Evolutionary conservation across 2,797 vertebrate species (phyloP), one percentile per base, ranked within the genome.

Genomic region (Pogonophryne albipinna): DNA sequence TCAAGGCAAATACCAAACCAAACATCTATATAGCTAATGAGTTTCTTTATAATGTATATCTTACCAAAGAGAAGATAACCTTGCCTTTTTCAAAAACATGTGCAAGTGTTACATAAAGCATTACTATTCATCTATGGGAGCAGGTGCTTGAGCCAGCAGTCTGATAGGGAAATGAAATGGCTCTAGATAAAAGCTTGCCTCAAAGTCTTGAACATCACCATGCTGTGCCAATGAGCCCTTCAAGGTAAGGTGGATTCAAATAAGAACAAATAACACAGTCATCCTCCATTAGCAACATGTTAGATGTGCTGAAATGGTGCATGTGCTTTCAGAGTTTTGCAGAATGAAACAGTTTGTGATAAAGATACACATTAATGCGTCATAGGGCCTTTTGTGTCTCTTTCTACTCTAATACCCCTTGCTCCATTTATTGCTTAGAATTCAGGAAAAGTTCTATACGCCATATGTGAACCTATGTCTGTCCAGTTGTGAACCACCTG

Each of bases 211-310:
- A 71, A 69, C 19, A 56, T 52, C 51, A 63, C 46, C 71, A 41
- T 69, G 55, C 59, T 77, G 66, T 50, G 61, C 14, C 71, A 88
- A 86, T 87, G 80, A 88, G 34, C 79, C 83, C 72, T 87, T 51
- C 77, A 85, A 82, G 74, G 13, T 52, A 16, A 78, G 31, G 58
- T 55, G 49, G 20, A 74, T 71, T 64, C 66, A 78, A 67, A 80
- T 23, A 56, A 59, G 12, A 74, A 49, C 31, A 76, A 65, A 63
- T 53, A 34, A 15, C 31, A 17, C 56, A 63, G 23, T 47, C 44
- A 52, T 51, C 44, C 23, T 56, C 63, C 12, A 53, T 66, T 66
- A 69, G 27, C 65, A 59, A 44, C 41, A 42, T 19, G 44, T 80
- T 23, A 59, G 73, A 83, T 57, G 61, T 83, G 59, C 47, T 49